Evolutionary conservation across 1,140 invertebrate species (phyloP), one percentile per base, ranked within the genome.

Genomic region (Globodera ellingtonae): DNA sequence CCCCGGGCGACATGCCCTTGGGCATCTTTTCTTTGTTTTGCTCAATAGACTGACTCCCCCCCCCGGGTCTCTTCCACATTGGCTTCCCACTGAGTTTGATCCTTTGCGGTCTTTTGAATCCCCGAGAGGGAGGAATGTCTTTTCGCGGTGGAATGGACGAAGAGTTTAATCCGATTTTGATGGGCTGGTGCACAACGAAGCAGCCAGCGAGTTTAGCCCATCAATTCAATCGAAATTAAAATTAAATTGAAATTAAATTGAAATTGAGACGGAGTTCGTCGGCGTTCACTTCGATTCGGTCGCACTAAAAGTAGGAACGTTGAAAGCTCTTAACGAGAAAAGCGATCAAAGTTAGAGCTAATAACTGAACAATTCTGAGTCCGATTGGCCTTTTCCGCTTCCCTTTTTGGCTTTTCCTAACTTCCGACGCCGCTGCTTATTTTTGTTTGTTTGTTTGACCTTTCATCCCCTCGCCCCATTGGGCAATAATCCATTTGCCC

Each of bases 361-460:
- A 35, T 35, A 35, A 35, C 1, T 35, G 35, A 35, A 35, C 3
- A 65, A 65, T 15, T 2, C 59, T 65, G 59, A 65, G 21, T 65
- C 59, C 13, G 66, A 67, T 21, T 9, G 7, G 35, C 66, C 35
- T 44, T 67, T 21, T 67, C 8, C 9, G 35, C n/a, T 70, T 10
- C 10, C 35, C 59, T 15, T 15, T 65, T 65, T 21, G 59, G 21
- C 59, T 65, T 65, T 65, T 21, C 1, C 13, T 65, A 35, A 47
- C 13, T 70, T 35, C 67, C 67, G 46, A 6, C 35, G 46, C 10
- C 67, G 18, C 9, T 70, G 10, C 35, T 35, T 15, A 67, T 15
- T 9, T 70, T n/a, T 18, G 67, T 47, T 67, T 70, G 24, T 44
- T 47, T 44, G 46, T 70, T 70, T 47, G 67, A 70, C 67, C 46